phyloP scores from a whole-genome alignment of 2,113 vertebrate species.

The Stigmatopora argus region DNA sequence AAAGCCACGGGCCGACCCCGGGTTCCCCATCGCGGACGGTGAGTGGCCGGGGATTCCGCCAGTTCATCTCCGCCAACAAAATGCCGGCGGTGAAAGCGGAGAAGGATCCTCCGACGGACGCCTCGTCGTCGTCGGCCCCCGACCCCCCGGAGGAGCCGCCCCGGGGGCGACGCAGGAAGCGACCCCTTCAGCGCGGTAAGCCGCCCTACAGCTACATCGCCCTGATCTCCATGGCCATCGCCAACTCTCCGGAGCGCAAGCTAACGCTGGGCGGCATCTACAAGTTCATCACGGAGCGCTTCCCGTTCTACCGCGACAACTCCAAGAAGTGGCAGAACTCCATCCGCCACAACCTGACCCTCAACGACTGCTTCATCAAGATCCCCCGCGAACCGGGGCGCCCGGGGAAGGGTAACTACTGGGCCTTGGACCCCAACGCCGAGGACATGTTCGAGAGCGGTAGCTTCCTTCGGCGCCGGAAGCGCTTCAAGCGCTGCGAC shows the following conservation, averaged over 20 bases:
- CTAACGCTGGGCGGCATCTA: constrained; percentile 92
- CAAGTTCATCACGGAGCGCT: constrained; percentile 92
- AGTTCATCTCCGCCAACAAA: too few species aligned
- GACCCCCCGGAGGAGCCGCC: constrained; percentile 62
- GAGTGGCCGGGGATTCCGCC: too few species aligned
- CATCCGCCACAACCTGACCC: constrained; percentile 80
- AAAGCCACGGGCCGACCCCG: not conserved
- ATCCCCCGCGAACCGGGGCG: constrained; percentile 85
- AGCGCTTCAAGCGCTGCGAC: constrained; percentile 89
- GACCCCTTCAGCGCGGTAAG: constrained; percentile 85
- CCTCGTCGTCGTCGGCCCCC: constrained; percentile 28
- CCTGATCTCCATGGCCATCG: constrained; percentile 90
- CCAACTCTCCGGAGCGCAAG: constrained; percentile 84
- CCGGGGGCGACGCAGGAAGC: constrained; percentile 80
- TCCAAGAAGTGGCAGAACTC: constrained; percentile 89
- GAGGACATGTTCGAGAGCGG: constrained; percentile 96
- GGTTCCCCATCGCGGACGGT: not conserved
- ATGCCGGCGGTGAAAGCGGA: constrained; percentile 81
- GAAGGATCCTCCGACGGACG: constrained; percentile 66
- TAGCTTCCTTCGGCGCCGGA: constrained; percentile 86
- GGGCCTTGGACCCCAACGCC: constrained; percentile 88
- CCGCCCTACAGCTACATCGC: constrained; percentile 93
- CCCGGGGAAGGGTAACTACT: constrained; percentile 92
- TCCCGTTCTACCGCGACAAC: constrained; percentile 92
- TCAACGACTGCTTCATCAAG: constrained; percentile 85